Percentiles rank a stretch among this genome's conserved stretches.
These are phyloP conservation scores for Protonibea diacanthus DNA, from an alignment of 2,797 vertebrate genomes.

Conservation along the genomic window DNA sequence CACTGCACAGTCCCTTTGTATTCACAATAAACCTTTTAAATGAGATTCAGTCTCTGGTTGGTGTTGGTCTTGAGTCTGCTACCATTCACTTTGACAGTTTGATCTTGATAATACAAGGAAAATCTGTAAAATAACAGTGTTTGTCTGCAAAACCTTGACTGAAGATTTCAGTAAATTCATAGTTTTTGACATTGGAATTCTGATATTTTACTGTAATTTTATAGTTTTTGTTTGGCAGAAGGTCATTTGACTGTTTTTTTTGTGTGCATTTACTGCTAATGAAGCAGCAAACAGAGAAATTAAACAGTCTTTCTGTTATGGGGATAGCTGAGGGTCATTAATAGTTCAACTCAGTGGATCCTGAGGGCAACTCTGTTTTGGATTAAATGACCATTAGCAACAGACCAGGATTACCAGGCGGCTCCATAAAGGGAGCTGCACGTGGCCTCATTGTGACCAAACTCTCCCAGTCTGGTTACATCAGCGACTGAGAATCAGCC, in stretches of 20 bases:
- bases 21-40: too few relatives aligned
- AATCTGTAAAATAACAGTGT: too few relatives aligned
- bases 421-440: conserved; percentile 55
- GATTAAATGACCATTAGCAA: conserved; percentile 58
- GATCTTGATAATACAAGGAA: too few relatives aligned
- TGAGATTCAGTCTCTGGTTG: too few relatives aligned
- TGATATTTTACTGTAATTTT: background rate
- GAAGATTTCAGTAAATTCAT: too few relatives aligned
- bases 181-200: too few relatives aligned
- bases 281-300: background rate
- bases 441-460: conserved; percentile 51
- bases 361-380: conserved; percentile 23
- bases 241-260: too few relatives aligned
- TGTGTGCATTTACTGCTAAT: background rate
- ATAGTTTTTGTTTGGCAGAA: too few relatives aligned
- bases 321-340: conserved; percentile 12
- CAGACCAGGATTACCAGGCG: conserved; percentile 57
- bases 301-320: background rate
- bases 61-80: too few relatives aligned
- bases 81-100: too few relatives aligned
- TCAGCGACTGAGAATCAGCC: conserved; percentile 73
- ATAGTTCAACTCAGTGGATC: conserved; percentile 20
- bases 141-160: too few relatives aligned
- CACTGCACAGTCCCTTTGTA: too few relatives aligned
- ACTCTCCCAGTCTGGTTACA: conserved; percentile 62